Conservation (phyloP, 2,797 vertebrate genomes). For the Pipistrellus kuhlii region DNA sequence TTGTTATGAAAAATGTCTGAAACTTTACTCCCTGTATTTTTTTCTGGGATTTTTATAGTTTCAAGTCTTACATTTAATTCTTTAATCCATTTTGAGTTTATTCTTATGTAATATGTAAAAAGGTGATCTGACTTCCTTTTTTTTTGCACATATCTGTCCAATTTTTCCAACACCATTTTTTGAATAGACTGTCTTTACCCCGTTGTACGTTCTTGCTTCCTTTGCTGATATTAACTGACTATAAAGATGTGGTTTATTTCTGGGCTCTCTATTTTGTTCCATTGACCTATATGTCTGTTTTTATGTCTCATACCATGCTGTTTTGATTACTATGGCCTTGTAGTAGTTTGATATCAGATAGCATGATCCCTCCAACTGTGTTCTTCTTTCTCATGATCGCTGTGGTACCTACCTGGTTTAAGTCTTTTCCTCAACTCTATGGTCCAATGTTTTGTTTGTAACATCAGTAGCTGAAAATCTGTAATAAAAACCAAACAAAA, state of each 20-base stretch:
- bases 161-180: background rate
- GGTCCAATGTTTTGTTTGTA: conserved; percentile 71
- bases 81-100: background rate
- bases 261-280: background rate
- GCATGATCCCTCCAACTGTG: background rate
- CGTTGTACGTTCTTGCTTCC: background rate
- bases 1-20: background rate
- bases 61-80: background rate
- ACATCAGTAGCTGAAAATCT: conserved; percentile 72
- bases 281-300: background rate
- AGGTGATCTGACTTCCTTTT: background rate
- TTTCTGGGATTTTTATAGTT: background rate
- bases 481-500: conserved; percentile 51
- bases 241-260: background rate
- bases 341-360: background rate
- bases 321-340: background rate
- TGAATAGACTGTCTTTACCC: background rate
- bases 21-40: background rate
- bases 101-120: background rate
- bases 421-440: conserved; percentile 70
- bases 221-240: background rate
- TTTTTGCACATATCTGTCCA: background rate
- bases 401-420: conserved; percentile 62
- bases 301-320: background rate
- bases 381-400: background rate